These are phyloP conservation scores for Sciurus vulgaris DNA, from an alignment of 2,797 vertebrate species.

Conservation along the genomic window DNA sequence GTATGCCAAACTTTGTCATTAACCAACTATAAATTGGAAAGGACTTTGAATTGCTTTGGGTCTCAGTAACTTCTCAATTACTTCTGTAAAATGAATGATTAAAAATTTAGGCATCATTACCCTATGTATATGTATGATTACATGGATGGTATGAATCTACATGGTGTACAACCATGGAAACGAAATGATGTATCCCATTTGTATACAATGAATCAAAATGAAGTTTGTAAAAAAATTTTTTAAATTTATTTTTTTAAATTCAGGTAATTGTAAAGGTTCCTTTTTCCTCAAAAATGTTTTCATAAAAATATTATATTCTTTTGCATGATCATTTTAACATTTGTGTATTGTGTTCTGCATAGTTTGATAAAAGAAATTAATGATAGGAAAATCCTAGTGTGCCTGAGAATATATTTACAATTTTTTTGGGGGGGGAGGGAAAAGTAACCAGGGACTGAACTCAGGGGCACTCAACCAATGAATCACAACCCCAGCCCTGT, in stretches of 20 bases:
- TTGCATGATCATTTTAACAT: slow-evolving; percentile 12
- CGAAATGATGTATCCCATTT: too few relatives aligned
- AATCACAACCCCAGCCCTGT: too few relatives aligned
- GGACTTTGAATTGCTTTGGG: background rate
- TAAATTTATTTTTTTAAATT: background rate
- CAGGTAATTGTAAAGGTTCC: slow-evolving; percentile 41
- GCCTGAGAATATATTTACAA: background rate
- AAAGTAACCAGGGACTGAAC: too few relatives aligned
- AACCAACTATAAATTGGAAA: slow-evolving; percentile 28
- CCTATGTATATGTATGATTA: too few relatives aligned
- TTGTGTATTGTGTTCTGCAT: background rate
- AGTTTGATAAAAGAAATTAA: slow-evolving; percentile 13
- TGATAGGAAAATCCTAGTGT: background rate
- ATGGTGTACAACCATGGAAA: too few relatives aligned
- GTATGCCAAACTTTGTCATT: background rate
- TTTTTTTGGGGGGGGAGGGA: background rate
- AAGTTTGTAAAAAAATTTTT: too few relatives aligned
- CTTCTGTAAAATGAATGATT: background rate
- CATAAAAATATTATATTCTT: slow-evolving; percentile 20
- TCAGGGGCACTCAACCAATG: too few relatives aligned
- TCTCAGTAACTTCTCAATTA: background rate
- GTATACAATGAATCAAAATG: too few relatives aligned
- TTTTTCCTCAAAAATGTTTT: slow-evolving; percentile 40
- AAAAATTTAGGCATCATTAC: background rate
- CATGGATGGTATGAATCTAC: too few relatives aligned